Evolutionary conservation across 2,797 vertebrate species (phyloP).

Genomic region (Pangasius mekongensis): DNA sequence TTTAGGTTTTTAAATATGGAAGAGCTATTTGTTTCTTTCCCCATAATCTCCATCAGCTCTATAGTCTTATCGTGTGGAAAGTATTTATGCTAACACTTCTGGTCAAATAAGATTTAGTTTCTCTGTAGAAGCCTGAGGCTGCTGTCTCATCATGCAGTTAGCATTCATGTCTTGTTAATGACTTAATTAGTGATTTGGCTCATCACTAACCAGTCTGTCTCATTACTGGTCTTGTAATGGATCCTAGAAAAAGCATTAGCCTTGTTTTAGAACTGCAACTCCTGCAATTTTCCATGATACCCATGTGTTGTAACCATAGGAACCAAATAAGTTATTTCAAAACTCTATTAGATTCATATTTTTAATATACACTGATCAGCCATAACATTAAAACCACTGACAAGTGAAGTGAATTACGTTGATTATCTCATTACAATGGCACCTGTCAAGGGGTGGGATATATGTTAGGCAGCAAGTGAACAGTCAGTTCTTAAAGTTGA

Average conservation of each 20-base stretch:
- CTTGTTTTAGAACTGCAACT: slow-evolving; percentile 33
- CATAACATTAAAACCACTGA: no score
- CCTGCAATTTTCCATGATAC: slow-evolving; percentile 42
- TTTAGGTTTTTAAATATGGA: slow-evolving; percentile 16
- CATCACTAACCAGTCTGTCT: slow-evolving; percentile 55
- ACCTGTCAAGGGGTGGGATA: no score
- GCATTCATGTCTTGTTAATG: slow-evolving; percentile 53
- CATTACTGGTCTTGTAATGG: slow-evolving; percentile 51
- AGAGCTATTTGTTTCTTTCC: slow-evolving; percentile 24
- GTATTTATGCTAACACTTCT: slow-evolving; percentile 43
- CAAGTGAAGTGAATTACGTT: no score
- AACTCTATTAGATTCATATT: not conserved
- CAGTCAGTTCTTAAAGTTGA: no score
- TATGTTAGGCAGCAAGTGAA: no score
- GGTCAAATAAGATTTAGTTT: slow-evolving; percentile 46
- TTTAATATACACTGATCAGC: not conserved
- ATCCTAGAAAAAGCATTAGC: slow-evolving; percentile 43
- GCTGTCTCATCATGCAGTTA: slow-evolving; percentile 36
- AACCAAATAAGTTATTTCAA: slow-evolving; percentile 37
- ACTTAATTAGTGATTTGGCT: slow-evolving; percentile 58
- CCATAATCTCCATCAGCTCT: slow-evolving; percentile 20
- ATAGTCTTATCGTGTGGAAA: slow-evolving; percentile 19
- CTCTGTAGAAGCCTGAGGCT: slow-evolving; percentile 33
- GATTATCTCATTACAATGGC: no score
- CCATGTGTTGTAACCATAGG: slow-evolving; percentile 34